Evolutionary conservation across 2,888 invertebrate genomes (phyloP), one percentile per base, ranked within the genome.

Genomic region (Deilephila porcellus): DNA sequence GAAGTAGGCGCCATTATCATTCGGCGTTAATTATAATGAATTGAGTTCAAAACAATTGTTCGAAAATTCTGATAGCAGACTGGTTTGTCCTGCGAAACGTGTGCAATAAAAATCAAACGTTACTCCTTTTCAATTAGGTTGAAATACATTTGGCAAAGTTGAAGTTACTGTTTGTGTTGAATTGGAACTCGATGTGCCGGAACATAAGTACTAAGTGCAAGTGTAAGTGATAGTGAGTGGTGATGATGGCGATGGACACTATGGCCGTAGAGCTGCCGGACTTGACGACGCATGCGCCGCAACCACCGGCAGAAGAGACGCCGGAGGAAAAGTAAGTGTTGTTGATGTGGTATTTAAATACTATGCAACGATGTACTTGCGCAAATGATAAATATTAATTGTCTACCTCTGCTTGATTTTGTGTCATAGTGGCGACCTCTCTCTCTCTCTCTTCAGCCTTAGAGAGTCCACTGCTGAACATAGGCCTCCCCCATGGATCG

Each of bases 261-360:
- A 93, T 95, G 94, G 91, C 94, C 80, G 94, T 95, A 0, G 95
- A 95, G 83, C 85, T 95, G 88, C 95, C 95, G 0, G 94, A 95
- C 74, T 78, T 95, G 76, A 85, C 88, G 67, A 91, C 91, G 25
- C 93, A 88, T 74, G 81, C 89, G 3, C 90, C 91, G 6, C 89
- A 87, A 7, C 87, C 89, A 52, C 87, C 91, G 0, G 81, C 88
- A 0, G 95, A 94, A 76, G 95, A 95, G 76, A 94, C 95, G 0
- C 86, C 93, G 0, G 95, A 95, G 73, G 94, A 95, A 79, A 94
- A 94, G 95, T 95, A 81, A 94, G 93, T 93, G 84, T 72, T 3
- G 34, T 37, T 17, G 19, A 34, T 25, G 4, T 56, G 32, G 37
- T 60, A 6, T 6, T 32, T 34, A 14, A n/a, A n/a, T 20, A n/a